phyloP scores from a whole-genome alignment of 1,140 invertebrate species.

The Drosophila pseudoobscura region DNA sequence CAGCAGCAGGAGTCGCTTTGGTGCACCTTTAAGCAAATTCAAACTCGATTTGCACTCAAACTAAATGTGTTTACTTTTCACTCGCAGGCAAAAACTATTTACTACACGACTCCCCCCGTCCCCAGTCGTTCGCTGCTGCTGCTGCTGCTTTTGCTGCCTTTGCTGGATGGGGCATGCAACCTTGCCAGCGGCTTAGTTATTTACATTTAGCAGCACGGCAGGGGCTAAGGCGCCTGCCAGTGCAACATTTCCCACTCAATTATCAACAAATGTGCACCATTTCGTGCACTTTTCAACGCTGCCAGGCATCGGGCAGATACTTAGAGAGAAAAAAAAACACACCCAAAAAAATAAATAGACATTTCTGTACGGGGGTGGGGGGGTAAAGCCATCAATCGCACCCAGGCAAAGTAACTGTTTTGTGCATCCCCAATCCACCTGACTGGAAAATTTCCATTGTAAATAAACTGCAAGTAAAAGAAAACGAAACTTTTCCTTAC shows the following conservation, averaged over 20 bases:
- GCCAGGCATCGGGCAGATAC: slow-evolving; percentile 19
- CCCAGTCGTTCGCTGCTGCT: neutral
- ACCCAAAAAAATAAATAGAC: neutral
- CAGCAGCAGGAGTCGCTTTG: neutral
- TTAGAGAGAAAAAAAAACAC: neutral
- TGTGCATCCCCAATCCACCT: slow-evolving; percentile 5
- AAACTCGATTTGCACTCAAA: slow-evolving; percentile 78
- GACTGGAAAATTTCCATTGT: slow-evolving; percentile 51
- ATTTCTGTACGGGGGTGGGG: too few species aligned
- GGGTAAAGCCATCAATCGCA: slow-evolving; percentile 52
- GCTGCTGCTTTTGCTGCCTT: too few species aligned
- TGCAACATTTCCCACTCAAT: slow-evolving; percentile 26
- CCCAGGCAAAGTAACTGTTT: slow-evolving; percentile 56
- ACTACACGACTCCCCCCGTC: slow-evolving; percentile 34
- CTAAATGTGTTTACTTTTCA: slow-evolving; percentile 77
- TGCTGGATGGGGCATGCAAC: slow-evolving; percentile 16
- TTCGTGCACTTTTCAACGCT: slow-evolving; percentile 61
- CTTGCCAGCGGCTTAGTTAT: slow-evolving; percentile 52
- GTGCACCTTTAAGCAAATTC: slow-evolving; percentile 70
- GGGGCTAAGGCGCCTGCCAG: neutral
- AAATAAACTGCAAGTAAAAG: slow-evolving; percentile 66
- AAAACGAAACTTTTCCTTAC: slow-evolving; percentile 40
- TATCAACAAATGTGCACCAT: slow-evolving; percentile 56
- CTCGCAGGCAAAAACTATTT: slow-evolving; percentile 73
- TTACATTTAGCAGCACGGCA: slow-evolving; percentile 25